Evolutionary conservation across 2,888 invertebrate species (phyloP).

Genomic region (Lamellibrachia columna): DNA sequence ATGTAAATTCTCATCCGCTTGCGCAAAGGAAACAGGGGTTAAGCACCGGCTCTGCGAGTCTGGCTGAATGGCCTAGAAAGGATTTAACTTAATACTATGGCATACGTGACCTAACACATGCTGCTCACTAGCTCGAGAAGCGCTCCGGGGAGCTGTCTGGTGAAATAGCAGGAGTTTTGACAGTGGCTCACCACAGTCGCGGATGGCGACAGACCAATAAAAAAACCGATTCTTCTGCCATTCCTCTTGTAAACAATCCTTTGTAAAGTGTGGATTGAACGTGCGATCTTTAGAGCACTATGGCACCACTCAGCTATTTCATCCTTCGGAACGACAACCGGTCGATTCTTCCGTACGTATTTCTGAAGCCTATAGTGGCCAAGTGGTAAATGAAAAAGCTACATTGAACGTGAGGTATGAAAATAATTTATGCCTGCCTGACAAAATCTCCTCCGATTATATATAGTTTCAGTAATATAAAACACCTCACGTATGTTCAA

Average conservation of each 20-base stretch:
- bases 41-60: neutral
- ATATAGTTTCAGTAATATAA: neutral
- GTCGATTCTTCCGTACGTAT: too few relatives aligned
- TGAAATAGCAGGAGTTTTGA: neutral
- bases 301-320: too few relatives aligned
- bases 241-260: too few relatives aligned
- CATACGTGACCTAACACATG: neutral
- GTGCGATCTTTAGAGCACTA: too few relatives aligned
- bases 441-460: neutral
- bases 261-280: too few relatives aligned
- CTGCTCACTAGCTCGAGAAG: neutral
- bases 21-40: conserved; percentile 10
- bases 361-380: too few relatives aligned
- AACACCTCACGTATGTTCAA: neutral
- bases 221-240: neutral
- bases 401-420: too few relatives aligned
- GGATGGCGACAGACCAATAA: neutral
- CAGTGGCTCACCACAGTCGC: too few relatives aligned
- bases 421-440: neutral
- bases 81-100: neutral
- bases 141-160: neutral
- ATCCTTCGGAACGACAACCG: too few relatives aligned
- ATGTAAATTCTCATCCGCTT: neutral
- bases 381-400: too few relatives aligned
- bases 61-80: neutral